phyloP scores from a whole-genome alignment of 2,797 vertebrate species.

The Diglossa cyanea region DNA sequence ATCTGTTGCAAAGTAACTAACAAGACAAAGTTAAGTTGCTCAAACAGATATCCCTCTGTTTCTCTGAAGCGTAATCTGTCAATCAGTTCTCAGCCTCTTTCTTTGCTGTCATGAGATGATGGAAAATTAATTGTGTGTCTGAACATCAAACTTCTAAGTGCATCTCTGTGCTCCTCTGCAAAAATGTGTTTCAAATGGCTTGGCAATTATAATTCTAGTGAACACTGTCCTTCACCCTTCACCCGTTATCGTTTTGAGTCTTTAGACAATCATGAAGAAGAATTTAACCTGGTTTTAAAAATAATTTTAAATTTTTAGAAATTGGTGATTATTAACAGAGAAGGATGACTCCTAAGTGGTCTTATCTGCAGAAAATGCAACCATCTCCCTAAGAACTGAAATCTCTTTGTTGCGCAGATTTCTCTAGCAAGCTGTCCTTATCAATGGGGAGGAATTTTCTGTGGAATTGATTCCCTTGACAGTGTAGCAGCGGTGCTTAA shows the following conservation, averaged over 20 bases:
- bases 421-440: background rate
- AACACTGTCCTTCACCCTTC: background rate
- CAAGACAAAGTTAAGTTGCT: background rate
- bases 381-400: background rate
- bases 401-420: background rate
- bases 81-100: background rate
- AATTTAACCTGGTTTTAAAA: slow-evolving; percentile 28
- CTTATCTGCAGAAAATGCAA: background rate
- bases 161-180: background rate
- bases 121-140: background rate
- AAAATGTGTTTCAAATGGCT: background rate
- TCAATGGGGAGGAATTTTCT: background rate
- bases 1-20: background rate
- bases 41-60: background rate
- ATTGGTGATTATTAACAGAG: background rate
- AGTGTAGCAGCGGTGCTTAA: background rate
- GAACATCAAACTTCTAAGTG: background rate
- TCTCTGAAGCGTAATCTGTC: background rate
- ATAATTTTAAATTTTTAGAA: background rate
- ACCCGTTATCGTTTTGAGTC: background rate
- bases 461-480: background rate
- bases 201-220: background rate
- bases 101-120: background rate
- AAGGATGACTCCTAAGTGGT: background rate
- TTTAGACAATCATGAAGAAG: background rate